Percentiles rank a stretch among this genome's conserved stretches.
These are phyloP conservation scores for Baccha elongata DNA, from an alignment of 2,888 invertebrate genomes.

Conservation along the genomic window DNA sequence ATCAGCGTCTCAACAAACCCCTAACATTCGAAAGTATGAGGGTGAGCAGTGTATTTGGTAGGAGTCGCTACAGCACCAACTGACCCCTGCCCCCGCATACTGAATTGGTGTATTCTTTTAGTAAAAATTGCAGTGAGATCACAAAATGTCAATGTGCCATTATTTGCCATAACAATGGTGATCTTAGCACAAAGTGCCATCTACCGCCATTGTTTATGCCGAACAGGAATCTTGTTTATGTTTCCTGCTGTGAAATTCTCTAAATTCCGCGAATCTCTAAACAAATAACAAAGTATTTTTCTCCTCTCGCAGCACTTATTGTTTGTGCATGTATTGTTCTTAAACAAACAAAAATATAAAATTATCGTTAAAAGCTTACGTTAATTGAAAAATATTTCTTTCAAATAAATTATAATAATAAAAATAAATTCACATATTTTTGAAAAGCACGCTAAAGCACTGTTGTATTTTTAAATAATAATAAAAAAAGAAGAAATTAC, in stretches of 20 bases:
- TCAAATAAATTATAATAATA: background rate
- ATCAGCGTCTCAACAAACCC: constrained; percentile 88
- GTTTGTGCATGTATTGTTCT: constrained; percentile 35
- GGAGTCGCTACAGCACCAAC: constrained; percentile 74
- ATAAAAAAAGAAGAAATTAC: constrained; percentile 30
- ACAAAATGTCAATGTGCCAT: constrained; percentile 64
- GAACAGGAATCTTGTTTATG: constrained; percentile 74
- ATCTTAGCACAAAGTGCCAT: constrained; percentile 60
- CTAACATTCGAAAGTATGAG: constrained; percentile 86
- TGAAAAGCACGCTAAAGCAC: constrained; percentile 56
- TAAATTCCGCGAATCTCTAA: constrained; percentile 67
- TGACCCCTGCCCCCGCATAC: constrained; percentile 69
- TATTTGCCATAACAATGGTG: constrained; percentile 60
- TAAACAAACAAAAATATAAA: constrained; percentile 8
- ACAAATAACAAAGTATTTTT: constrained; percentile 23
- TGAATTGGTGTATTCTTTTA: constrained; percentile 51
- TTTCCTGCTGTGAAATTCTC: constrained; percentile 76
- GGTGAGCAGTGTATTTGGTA: constrained; percentile 83
- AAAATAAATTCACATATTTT: constrained; percentile 42
- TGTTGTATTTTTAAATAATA: constrained; percentile 63
- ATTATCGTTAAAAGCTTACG: constrained; percentile 27
- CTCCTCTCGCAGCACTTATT: constrained; percentile 47
- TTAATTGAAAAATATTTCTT: constrained; percentile 30
- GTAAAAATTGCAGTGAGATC: constrained; percentile 51
- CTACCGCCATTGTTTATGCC: constrained; percentile 73